phyloP scores from a whole-genome alignment of 2,888 invertebrate species.

The Perdita meconis region DNA sequence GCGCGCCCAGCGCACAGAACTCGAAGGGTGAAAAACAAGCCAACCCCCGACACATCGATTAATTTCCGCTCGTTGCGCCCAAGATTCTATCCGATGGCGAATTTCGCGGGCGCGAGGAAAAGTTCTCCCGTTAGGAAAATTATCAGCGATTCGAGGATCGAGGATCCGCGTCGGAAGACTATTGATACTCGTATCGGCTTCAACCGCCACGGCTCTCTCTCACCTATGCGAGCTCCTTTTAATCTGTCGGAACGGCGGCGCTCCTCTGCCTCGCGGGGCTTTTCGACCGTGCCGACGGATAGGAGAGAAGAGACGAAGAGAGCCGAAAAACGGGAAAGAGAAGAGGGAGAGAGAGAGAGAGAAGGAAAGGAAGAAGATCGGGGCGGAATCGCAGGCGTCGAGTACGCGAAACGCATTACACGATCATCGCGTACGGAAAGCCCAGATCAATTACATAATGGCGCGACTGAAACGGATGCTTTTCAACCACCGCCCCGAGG shows the following conservation, averaged over 20 bases:
- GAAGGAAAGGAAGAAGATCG: slow-evolving; percentile 28
- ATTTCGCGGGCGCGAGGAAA: too few relatives aligned
- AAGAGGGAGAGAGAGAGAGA: too few relatives aligned
- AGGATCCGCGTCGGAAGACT: slow-evolving; percentile 8
- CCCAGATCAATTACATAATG: slow-evolving; percentile 82
- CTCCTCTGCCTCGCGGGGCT: slow-evolving; percentile 48
- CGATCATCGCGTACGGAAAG: slow-evolving; percentile 76
- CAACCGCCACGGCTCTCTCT: slow-evolving; percentile 44
- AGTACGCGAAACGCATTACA: slow-evolving; percentile 71
- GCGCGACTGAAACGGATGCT: slow-evolving; percentile 80
- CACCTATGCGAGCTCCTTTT: slow-evolving; percentile 59
- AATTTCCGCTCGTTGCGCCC: too few relatives aligned
- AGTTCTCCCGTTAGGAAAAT: slow-evolving; percentile 17
- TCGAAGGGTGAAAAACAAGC: too few relatives aligned
- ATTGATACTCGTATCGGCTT: slow-evolving; percentile 54
- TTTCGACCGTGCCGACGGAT: too few relatives aligned
- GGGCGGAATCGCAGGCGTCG: slow-evolving; percentile 60
- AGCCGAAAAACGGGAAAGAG: background rate
- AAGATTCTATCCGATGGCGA: too few relatives aligned
- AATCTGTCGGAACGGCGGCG: slow-evolving; percentile 42
- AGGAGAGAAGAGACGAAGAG: slow-evolving; percentile 1
- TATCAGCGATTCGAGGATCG: slow-evolving; percentile 14
- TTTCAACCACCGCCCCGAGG: slow-evolving; percentile 65
- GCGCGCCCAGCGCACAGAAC: too few relatives aligned
- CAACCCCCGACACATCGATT: too few relatives aligned